A percentile compares a stretch with the other conserved stretches of the same genome.
phyloP scores from a whole-genome alignment of 2,113 vertebrate genomes.

The Eclectus roratus region DNA sequence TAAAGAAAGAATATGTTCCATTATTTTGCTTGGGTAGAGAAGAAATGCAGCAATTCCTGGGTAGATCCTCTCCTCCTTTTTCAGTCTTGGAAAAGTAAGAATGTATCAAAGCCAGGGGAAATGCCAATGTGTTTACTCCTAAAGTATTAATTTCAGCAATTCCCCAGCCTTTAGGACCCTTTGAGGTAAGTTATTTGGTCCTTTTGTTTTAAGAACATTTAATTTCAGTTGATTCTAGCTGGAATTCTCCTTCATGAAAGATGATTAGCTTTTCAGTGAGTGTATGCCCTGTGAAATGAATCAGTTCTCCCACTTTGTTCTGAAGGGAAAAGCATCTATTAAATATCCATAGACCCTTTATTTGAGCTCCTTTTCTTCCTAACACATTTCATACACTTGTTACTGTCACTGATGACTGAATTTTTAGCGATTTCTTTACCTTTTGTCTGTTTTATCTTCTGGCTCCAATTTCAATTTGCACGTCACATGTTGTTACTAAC shows the following conservation, averaged over 20 bases:
- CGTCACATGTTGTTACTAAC: not conserved
- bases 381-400: not conserved
- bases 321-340: not conserved
- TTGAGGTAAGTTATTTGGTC: not conserved
- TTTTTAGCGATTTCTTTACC: not conserved
- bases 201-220: conserved; percentile 32
- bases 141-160: conserved; percentile 20
- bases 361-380: not conserved
- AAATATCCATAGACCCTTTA: not conserved
- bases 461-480: not conserved
- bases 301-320: not conserved
- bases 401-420: not conserved
- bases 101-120: conserved; percentile 31
- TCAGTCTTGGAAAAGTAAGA: conserved; percentile 31
- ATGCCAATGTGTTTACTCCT: conserved; percentile 24
- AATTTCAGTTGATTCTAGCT: conserved; percentile 13
- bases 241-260: not conserved
- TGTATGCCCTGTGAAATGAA: not conserved
- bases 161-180: not conserved
- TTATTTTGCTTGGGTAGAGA: conserved; percentile 39
- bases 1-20: not conserved
- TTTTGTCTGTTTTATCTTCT: not conserved
- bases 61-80: conserved; percentile 6
- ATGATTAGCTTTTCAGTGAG: not conserved
- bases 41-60: not conserved